Evolutionary conservation across 2,797 vertebrate genomes (phyloP).

Genomic region (Acipenser transmontanus): DNA sequence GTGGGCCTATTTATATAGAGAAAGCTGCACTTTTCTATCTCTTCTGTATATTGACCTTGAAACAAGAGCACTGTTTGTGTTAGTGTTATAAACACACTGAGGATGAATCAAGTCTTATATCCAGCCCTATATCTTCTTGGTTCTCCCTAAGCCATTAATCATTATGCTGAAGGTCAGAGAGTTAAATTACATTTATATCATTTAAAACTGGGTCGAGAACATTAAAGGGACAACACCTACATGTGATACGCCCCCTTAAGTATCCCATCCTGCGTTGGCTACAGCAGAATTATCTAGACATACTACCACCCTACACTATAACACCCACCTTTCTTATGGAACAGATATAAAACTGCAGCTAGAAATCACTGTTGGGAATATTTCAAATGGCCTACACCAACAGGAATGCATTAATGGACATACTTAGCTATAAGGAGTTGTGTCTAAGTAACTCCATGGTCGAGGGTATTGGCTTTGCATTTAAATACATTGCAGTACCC

Average conservation of each 20-base stretch:
- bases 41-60: constrained; percentile 3
- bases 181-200: constrained; percentile 1
- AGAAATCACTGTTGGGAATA: not conserved
- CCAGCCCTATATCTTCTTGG: not conserved
- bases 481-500: not conserved
- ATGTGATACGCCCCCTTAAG: not conserved
- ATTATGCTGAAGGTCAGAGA: not conserved
- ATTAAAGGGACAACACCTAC: not conserved
- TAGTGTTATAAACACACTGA: not conserved
- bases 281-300: no score
- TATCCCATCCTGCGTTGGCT: not conserved
- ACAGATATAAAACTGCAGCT: not conserved
- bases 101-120: not conserved
- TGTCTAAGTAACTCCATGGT: not conserved
- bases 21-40: not conserved
- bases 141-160: not conserved
- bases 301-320: no score
- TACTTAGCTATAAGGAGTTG: not conserved
- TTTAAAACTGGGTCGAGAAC: constrained; percentile 4
- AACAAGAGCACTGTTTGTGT: not conserved
- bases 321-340: no score
- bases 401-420: not conserved
- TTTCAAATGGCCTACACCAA: not conserved
- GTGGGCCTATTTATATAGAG: not conserved
- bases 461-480: not conserved